Base-by-base conservation (phyloP, 2,888 invertebrate species). In the Prostheceraeus crozeri region DNA sequence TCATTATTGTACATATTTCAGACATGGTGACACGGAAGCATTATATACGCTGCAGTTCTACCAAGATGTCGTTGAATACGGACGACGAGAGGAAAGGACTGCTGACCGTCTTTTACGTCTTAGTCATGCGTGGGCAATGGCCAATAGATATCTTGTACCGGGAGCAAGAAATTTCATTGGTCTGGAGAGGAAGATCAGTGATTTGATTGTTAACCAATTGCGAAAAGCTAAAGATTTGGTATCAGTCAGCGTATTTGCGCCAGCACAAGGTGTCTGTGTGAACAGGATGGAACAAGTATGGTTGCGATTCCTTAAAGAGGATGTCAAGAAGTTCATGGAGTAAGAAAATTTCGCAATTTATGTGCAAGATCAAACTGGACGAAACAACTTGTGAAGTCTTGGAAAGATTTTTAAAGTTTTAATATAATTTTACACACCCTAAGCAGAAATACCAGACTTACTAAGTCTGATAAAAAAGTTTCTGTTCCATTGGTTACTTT, bases 301-400 rank as follows among this genome's bases (percentile, higher is more conserved):
- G 75, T 67, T 73, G 1, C 62, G 69, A 21, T 74, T 66, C 64
- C 68, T 75, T 1, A 72, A 75, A 58, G 72, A 74, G 48, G 75
- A 75, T 60, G 67, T 73, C 14, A 74, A 73, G 65, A 65, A 64
- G 14, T 75, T 73, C 65, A 63, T 74, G 21, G 74, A 75, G 75
- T 75, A 65, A 69, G 73, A 67, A 27, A 4, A 30, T 40, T 53
- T 6, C 14, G 16, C n/a, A n/a, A n/a, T n/a, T n/a, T n/a, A n/a
- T n/a, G n/a, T n/a, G n/a, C n/a, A n/a, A n/a, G n/a, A n/a, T n/a
- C n/a, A n/a, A n/a, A n/a, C n/a, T n/a, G n/a, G n/a, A n/a, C n/a
- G n/a, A n/a, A n/a, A n/a, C n/a, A n/a, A n/a, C n/a, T n/a, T n/a
- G n/a, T n/a, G n/a, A n/a, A n/a, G n/a, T n/a, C n/a, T n/a, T n/a